Conservation (phyloP, 1,140 invertebrate species). For the Philaenus spumarius region DNA sequence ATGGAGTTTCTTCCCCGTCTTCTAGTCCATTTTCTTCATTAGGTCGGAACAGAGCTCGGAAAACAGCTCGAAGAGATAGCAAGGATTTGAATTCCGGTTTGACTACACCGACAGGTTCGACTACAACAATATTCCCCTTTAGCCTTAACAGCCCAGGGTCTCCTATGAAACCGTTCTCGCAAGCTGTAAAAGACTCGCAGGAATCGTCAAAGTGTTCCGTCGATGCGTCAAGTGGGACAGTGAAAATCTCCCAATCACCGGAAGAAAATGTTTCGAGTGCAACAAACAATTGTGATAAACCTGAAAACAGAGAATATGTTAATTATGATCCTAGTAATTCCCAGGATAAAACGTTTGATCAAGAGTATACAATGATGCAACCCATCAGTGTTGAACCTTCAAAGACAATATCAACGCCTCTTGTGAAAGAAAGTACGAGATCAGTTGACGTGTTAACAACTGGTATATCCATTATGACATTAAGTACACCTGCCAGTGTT, state of each 20-base stretch:
- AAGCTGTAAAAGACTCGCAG: constrained; percentile 22
- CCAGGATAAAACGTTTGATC: neutral
- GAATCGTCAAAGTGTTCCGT: constrained; percentile 29
- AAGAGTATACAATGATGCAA: constrained; percentile 14
- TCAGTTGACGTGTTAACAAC: neutral
- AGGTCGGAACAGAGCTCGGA: constrained; percentile 32
- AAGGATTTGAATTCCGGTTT: constrained; percentile 42
- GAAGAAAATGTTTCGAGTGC: neutral
- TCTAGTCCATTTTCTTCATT: constrained; percentile 37
- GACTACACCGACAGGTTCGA: constrained; percentile 47
- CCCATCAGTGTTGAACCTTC: constrained; percentile 1
- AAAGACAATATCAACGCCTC: neutral
- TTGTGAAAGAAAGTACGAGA: neutral
- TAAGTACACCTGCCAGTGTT: no score
- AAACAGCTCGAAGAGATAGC: constrained; percentile 36
- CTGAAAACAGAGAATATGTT: constrained; percentile 11
- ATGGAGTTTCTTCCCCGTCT: constrained; percentile 20
- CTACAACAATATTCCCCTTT: constrained; percentile 51
- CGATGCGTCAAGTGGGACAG: constrained; percentile 36
- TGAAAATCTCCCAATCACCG: constrained; percentile 20
- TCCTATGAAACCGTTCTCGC: constrained; percentile 42
- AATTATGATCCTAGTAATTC: constrained; percentile 2
- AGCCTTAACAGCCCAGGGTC: constrained; percentile 52
- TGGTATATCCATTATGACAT: neutral
- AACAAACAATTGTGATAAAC: neutral